A percentile compares a stretch with the other conserved stretches of the same genome.
phyloP scores from a whole-genome alignment of 64 coral and sea anemone species.

The Stichodactyla helianthus region DNA sequence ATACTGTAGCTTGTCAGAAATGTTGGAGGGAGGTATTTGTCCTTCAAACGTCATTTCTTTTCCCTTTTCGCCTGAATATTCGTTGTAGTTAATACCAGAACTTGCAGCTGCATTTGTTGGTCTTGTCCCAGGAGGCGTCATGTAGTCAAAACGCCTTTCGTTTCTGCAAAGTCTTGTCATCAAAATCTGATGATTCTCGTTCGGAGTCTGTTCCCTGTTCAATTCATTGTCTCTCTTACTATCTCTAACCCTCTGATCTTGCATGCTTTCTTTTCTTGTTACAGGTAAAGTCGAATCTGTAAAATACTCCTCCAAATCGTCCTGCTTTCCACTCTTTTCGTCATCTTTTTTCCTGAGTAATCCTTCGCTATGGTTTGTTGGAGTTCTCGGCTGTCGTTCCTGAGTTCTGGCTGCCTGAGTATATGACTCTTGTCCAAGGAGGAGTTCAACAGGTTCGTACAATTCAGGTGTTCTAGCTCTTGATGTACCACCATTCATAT shows the following conservation, averaged over 20 bases:
- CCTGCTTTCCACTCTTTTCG: not conserved
- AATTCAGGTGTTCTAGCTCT: not conserved
- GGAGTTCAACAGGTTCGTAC: not conserved
- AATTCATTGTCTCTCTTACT: too few species aligned
- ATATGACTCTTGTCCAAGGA: not conserved
- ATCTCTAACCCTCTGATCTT: not conserved
- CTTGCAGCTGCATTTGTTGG: not conserved
- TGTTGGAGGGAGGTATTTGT: not conserved
- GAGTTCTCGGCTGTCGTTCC: not conserved
- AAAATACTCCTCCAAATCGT: not conserved
- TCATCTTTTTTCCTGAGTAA: not conserved
- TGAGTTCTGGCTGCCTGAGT: not conserved
- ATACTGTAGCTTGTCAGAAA: slow-evolving; percentile 43
- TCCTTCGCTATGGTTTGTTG: not conserved
- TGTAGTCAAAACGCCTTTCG: slow-evolving; percentile 47
- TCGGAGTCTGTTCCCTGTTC: too few species aligned
- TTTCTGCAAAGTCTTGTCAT: not conserved
- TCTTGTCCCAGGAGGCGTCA: slow-evolving; percentile 47
- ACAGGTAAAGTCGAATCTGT: not conserved
- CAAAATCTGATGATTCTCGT: not conserved
- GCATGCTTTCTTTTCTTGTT: not conserved
- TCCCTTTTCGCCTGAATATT: too few species aligned
- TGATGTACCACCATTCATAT: not conserved
- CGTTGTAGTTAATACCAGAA: too few species aligned
- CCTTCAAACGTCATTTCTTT: not conserved